Evolutionary conservation across 2,888 invertebrate genomes (phyloP), one percentile per base, ranked within the genome.

Genomic region (Eubasilissa splendida): DNA sequence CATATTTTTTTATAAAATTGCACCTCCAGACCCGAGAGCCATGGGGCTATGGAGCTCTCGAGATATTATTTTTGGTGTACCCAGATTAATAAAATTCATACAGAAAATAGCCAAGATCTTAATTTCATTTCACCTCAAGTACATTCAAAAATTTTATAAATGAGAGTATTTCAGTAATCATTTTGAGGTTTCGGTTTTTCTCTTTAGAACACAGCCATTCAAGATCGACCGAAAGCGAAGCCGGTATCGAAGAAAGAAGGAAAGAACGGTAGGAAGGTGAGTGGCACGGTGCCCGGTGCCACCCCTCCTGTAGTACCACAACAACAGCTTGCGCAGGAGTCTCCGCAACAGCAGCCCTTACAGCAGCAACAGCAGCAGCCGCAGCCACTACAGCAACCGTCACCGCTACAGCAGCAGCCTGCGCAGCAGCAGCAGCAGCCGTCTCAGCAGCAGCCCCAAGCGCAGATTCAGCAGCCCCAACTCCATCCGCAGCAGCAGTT

Each of bases 181-280:
- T 42, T 42, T 42, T 42, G 42, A 42, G 42, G 7, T 42, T 42
- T 63, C 0, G 53, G 11, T 60, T 31, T 77, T 3, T 79, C 77
- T 80, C 80, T 84, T 73, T 89, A 94, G 90, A 93, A 92, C 86
- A 95, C 94, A 81, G 94, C 95, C 84, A 95, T 96, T 85, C 95
- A 95, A 89, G 96, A 96, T 88, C 93, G 96, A 85, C 95, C 95
- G 81, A 96, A 95, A 88, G 95, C 94, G 66, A 96, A 96, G 88
- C 94, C 95, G 63, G 93, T 93, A 76, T 93, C 94, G 75, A 95
- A 96, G 87, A 96, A 95, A 87, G 95, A 95, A 87, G 93, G 94
- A 74, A 95, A 95, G 88, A 93, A 93, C 86, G 90, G 92, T 82
- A 92, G 94, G 85, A 95, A 95, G 87, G 89, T 91, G 85, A 88